Evolutionary conservation across 2,797 vertebrate genomes (phyloP).

Genomic region (Chelonia mydas): DNA sequence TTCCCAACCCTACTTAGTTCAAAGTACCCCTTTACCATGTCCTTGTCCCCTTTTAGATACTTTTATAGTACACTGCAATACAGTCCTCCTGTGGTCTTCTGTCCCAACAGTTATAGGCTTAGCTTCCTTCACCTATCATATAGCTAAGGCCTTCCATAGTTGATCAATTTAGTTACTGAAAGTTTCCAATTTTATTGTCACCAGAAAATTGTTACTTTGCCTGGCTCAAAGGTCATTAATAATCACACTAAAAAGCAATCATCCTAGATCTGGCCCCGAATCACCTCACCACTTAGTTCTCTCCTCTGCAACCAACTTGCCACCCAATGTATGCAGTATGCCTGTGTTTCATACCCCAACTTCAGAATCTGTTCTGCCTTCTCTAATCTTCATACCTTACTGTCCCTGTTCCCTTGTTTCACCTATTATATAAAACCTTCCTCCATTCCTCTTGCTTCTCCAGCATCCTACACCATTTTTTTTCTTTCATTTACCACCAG

Average conservation of each 20-base stretch:
- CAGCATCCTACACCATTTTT: neutral
- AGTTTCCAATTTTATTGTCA: neutral
- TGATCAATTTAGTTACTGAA: neutral
- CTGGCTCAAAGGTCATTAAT: neutral
- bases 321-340: neutral
- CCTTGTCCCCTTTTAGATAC: neutral
- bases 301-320: neutral
- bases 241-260: neutral
- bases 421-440: neutral
- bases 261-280: neutral
- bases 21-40: neutral
- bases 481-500: neutral
- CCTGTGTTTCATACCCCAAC: neutral
- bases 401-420: neutral
- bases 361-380: neutral
- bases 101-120: neutral
- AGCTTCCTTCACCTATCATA: neutral
- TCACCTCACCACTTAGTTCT: neutral
- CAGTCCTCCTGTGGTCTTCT: neutral
- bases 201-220: neutral
- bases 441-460: neutral
- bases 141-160: neutral
- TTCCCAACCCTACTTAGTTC: neutral
- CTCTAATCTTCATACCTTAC: neutral
- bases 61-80: neutral